These are phyloP conservation scores for Brachyistius frenatus DNA, from an alignment of 2,113 vertebrate species.

Conservation along the genomic window DNA sequence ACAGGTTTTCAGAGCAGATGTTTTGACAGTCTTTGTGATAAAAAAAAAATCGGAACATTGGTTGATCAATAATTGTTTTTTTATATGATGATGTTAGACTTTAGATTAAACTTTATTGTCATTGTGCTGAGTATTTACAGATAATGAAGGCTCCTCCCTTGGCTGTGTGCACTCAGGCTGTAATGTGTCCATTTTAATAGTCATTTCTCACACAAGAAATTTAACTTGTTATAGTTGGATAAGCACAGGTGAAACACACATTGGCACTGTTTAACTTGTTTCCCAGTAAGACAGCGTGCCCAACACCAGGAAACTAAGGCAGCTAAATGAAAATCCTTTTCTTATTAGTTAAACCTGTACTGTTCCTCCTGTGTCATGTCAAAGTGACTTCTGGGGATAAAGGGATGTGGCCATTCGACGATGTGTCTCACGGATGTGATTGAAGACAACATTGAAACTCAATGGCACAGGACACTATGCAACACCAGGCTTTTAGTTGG, in stretches of 20 bases:
- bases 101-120: too few relatives aligned
- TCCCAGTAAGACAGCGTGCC: too few relatives aligned
- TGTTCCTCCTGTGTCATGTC: background rate
- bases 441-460: background rate
- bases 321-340: background rate
- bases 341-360: background rate
- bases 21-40: background rate
- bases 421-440: background rate
- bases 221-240: background rate
- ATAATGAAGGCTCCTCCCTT: too few relatives aligned
- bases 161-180: too few relatives aligned
- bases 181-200: too few relatives aligned
- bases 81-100: too few relatives aligned
- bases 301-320: background rate
- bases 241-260: background rate
- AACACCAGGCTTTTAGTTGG: too few relatives aligned
- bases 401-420: background rate
- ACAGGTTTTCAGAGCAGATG: background rate
- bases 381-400: background rate
- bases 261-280: too few relatives aligned
- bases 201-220: background rate
- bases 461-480: too few relatives aligned
- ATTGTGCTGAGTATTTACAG: too few relatives aligned
- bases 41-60: too few relatives aligned
- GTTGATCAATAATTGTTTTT: too few relatives aligned